A percentile compares a stretch with the other conserved stretches of the same genome.
phyloP scores from a whole-genome alignment of 2,797 vertebrate species.

The Gallinago nigripennis region DNA sequence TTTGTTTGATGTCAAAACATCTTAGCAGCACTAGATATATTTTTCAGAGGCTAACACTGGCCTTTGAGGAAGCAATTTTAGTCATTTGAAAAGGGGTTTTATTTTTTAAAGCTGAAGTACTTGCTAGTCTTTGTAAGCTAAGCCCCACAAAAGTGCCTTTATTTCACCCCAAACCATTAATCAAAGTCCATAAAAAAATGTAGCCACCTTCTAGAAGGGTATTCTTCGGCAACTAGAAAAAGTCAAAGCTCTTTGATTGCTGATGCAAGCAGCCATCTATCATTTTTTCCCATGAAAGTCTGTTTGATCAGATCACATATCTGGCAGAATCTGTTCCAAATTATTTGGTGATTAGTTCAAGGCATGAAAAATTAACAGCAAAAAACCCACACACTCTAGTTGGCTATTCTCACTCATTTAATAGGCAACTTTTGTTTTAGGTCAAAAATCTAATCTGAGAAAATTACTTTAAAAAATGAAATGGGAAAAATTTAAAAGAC shows the following conservation, averaged over 20 bases:
- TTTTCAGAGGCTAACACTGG: not conserved
- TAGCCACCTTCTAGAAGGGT: not conserved
- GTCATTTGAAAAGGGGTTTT: not conserved
- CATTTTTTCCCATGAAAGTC: not conserved
- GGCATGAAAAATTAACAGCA: not conserved
- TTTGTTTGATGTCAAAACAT: not conserved
- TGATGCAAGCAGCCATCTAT: not conserved
- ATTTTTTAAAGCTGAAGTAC: not conserved
- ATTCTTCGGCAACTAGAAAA: not conserved
- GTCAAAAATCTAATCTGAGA: not conserved
- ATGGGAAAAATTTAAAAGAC: accelerated
- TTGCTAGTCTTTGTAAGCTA: not conserved
- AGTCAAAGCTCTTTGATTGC: not conserved
- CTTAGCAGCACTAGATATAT: not conserved
- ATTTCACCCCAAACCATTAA: not conserved
- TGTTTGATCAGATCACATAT: not conserved
- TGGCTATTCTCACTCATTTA: not conserved
- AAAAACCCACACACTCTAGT: accelerated
- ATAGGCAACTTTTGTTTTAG: not conserved
- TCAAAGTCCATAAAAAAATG: not conserved
- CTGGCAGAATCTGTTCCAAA: not conserved
- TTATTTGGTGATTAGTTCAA: not conserved
- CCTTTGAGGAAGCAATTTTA: not conserved
- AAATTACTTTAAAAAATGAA: not conserved
- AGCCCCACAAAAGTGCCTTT: not conserved